Base-by-base conservation (phyloP, 2,113 vertebrate genomes). In the Hipposideros armiger region DNA sequence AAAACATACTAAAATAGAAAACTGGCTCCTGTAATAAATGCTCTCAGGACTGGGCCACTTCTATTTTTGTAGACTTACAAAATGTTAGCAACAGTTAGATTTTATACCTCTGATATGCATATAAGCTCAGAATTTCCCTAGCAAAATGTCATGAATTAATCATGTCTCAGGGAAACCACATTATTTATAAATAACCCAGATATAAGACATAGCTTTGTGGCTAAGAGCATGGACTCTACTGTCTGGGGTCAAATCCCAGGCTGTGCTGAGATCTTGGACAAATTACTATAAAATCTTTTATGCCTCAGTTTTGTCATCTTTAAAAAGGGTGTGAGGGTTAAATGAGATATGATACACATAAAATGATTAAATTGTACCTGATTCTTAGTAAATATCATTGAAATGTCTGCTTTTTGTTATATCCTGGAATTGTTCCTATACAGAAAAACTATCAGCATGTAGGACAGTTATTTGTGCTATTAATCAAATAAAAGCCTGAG, bases 331-430 rank as follows among this genome's bases (percentile, higher is more conserved):
- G 13, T 76, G 14, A 96, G 24, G 36, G 72, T 60, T 94, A 80
- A 78, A 66, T 69, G 58, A 95, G 17, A 58, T 85, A 78, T 32
- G 47, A 62, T 73, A 50, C 4, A 82, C 15, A 84, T 24, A 83
- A 52, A 90, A 70, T 45, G 13, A 73, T 69, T 90, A 73, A 91
- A 66, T 7, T 67, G 22, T 30, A 74, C 15, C 40, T 87, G 62
- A 20, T 1, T 42, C 7, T 78, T 64, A n/a, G 26, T 52, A 93
- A 67, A 70, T 32, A 47, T 14, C 50, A 81, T 0, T 36, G 16
- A 91, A 89, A 36, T 72, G 16, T 78, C 52, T 87, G 56, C 19
- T 90, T 92, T 95, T 95, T 96, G 67, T 89, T 78, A 56, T 73
- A 82, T 56, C 89, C 52, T 89, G 17, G 17, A 78, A 85, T n/a